These are phyloP conservation scores for Xanthia togata DNA, from an alignment of 2,888 invertebrate genomes.

Conservation along the genomic window DNA sequence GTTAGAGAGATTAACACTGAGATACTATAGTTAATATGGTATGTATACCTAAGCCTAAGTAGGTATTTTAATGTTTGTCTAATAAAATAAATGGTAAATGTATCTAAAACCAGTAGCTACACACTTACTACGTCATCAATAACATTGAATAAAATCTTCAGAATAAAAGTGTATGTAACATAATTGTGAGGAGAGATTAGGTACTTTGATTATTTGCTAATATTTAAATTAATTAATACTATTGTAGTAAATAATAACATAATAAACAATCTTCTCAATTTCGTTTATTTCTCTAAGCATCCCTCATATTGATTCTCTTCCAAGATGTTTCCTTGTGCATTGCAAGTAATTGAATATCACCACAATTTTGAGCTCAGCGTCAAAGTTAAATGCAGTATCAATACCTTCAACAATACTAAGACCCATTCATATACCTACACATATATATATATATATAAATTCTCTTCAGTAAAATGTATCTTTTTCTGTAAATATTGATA, in stretches of 20 bases:
- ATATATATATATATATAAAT: constrained; percentile 12
- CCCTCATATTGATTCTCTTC: constrained; percentile 20
- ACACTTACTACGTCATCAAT: constrained; percentile 32
- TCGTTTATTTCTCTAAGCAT: constrained; percentile 51
- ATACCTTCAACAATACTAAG: constrained; percentile 28
- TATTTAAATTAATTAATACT: neutral
- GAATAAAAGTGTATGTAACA: constrained; percentile 2
- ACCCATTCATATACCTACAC: constrained; percentile 2
- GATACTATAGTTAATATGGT: constrained; percentile 21
- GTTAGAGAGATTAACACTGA: constrained; percentile 47
- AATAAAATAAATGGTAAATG: constrained; percentile 38
- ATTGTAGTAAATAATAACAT: constrained; percentile 11
- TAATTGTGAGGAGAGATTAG: neutral
- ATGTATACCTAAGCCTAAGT: constrained; percentile 8
- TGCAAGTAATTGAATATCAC: constrained; percentile 61
- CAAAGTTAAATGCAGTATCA: constrained; percentile 27
- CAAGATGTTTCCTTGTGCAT: constrained; percentile 52
- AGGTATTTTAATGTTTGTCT: constrained; percentile 13
- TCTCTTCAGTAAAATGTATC: constrained; percentile 10
- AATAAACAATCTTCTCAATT: constrained; percentile 13
- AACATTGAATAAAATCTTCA: constrained; percentile 36
- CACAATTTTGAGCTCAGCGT: constrained; percentile 53
- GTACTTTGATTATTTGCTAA: neutral
- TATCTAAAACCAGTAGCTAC: constrained; percentile 50
- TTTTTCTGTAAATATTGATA: constrained; percentile 42